Evolutionary conservation across 2,113 vertebrate species (phyloP).

Genomic region (Macrotus californicus): DNA sequence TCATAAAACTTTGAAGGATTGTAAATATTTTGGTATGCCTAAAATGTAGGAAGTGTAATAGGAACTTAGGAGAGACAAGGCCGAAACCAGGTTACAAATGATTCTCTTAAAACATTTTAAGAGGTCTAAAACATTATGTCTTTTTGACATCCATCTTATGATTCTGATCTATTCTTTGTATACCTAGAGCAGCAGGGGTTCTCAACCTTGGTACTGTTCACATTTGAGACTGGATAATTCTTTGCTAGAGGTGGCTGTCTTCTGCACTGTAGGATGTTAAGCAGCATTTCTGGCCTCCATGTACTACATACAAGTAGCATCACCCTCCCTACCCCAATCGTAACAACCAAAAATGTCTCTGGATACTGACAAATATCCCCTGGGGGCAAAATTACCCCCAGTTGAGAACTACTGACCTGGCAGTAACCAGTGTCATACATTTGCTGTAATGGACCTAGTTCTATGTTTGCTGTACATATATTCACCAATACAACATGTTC

Average conservation of each 20-base stretch:
- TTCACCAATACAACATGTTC: not conserved
- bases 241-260: not conserved
- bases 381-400: not conserved
- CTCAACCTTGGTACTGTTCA: not conserved
- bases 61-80: not conserved
- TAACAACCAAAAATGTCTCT: not conserved
- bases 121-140: not conserved
- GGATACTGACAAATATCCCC: not conserved
- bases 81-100: not conserved
- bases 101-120: not conserved
- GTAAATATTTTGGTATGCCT: not conserved
- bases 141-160: not conserved
- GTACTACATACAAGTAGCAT: not conserved
- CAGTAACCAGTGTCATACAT: not conserved
- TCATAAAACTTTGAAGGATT: not conserved
- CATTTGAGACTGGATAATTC: not conserved
- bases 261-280: not conserved
- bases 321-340: fast-evolving
- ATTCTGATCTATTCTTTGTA: not conserved
- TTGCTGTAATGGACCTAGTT: not conserved
- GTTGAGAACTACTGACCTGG: not conserved
- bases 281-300: not conserved
- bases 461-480: not conserved
- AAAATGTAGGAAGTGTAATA: not conserved
- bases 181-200: not conserved